These are phyloP conservation scores for Muntiacus reevesi DNA, from an alignment of 2,113 vertebrate genomes.

Conservation along the genomic window DNA sequence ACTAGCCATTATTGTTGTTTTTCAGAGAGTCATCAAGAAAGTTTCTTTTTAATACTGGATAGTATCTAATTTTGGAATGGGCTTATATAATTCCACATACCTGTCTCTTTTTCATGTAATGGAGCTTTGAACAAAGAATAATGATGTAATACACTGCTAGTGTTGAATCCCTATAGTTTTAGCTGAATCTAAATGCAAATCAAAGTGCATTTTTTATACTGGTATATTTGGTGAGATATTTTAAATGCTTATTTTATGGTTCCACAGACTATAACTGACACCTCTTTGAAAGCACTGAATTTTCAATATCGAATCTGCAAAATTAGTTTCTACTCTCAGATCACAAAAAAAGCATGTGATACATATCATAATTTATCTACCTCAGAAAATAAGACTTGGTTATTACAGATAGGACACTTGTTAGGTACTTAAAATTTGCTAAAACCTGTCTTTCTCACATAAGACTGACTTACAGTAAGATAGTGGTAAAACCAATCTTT, in stretches of 20 bases:
- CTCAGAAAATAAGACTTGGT: constrained; percentile 15
- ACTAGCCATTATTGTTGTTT: not conserved
- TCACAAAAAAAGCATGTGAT: not conserved
- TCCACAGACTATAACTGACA: constrained; percentile 31
- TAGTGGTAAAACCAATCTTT: not conserved
- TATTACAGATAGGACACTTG: not conserved
- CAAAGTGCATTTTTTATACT: constrained; percentile 34
- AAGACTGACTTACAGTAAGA: not conserved
- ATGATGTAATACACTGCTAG: not conserved
- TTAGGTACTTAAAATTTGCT: not conserved
- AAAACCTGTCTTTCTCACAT: not conserved
- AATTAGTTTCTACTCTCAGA: constrained; percentile 21
- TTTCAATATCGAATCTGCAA: constrained; percentile 38
- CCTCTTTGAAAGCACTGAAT: not conserved
- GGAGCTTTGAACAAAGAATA: constrained; percentile 35
- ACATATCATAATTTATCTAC: not conserved
- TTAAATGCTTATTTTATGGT: constrained; percentile 41
- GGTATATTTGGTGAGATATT: constrained; percentile 23
- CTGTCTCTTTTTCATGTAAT: not conserved
- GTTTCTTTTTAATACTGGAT: not conserved
- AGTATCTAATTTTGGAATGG: not conserved
- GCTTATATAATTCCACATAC: not conserved
- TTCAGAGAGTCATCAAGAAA: not conserved
- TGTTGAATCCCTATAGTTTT: constrained; percentile 10
- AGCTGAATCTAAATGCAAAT: constrained; percentile 60